Percentiles rank a stretch among this genome's conserved stretches.
phyloP scores from a whole-genome alignment of 2,797 vertebrate species.

The Emys orbicularis region DNA sequence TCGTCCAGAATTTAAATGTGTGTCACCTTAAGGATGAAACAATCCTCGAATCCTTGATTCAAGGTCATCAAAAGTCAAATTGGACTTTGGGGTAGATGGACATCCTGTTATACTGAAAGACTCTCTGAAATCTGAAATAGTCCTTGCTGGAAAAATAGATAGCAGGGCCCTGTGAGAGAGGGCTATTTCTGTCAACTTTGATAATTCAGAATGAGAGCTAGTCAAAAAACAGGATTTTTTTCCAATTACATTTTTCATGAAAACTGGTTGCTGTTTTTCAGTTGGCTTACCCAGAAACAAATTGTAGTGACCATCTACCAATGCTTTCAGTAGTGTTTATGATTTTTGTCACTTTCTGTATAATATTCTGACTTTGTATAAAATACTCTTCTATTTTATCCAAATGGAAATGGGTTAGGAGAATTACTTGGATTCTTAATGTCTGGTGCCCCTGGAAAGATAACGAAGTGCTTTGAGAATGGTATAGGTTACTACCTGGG shows the following conservation, averaged over 20 bases:
- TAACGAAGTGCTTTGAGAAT: not conserved
- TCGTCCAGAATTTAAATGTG: not conserved
- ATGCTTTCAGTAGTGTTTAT: not conserved
- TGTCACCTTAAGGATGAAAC: not conserved
- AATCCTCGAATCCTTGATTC: not conserved
- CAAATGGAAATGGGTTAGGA: not conserved
- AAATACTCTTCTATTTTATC: not conserved
- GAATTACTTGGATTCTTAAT: not conserved
- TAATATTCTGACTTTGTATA: not conserved
- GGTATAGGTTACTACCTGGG: not conserved
- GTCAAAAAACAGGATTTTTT: not conserved
- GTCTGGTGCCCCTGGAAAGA: not conserved
- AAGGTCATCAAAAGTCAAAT: not conserved
- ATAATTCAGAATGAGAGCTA: not conserved
- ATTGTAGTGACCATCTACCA: not conserved
- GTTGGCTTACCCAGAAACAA: not conserved
- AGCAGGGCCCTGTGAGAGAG: not conserved
- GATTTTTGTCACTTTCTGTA: not conserved
- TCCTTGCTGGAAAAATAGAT: not conserved
- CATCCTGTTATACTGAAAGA: not conserved
- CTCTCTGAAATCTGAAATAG: not conserved
- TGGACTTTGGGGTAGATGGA: not conserved
- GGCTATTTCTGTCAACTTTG: not conserved
- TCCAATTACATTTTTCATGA: not conserved
- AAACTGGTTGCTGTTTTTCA: not conserved